Base-by-base conservation (phyloP, 2,113 vertebrate species). In the Circaetus gallicus region DNA sequence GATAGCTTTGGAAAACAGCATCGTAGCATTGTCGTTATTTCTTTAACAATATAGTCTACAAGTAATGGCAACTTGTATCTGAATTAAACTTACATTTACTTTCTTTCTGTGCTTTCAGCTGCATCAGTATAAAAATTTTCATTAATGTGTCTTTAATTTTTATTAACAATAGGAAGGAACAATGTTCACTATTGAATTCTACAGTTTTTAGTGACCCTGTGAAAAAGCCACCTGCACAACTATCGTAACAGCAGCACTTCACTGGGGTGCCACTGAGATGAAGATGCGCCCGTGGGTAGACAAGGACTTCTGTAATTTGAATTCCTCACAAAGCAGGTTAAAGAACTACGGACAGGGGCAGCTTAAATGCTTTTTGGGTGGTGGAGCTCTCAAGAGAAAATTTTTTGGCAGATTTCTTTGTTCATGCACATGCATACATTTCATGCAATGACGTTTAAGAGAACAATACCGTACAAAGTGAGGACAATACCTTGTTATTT, bases 201-300 rank as follows among this genome's bases (percentile, higher is more conserved):
- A 70, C 42, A 72, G 38, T 52, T 82, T 49, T 69, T 47, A 79
- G 22, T 24, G 38, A 94, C 22, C 22, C 18, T 31, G 22, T 87
- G 31, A 80, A 79, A 79, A 83, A 82, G 52, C 21, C 25, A 86
- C 29, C 42, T 36, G 13, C 25, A 52, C 29, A 47, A 29, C 36
- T 59, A 34, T 8, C 0, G 0, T n/a, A 79, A 65, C 24, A 49
- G 40, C 66, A 55, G 45, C 47, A n/a, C 45, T 55, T 59, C 20
- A 32, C 29, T 38, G 10, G 5, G 11, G n/a, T 80, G 62, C 49
- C 66, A 63, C 38, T 20, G 32, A 45, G 40, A 59, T 28, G n/a
- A 81, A 66, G 52, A 71, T 1, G 6, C 16, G 40, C 26, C 28
- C 0, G 0, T 21, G 5, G 32, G 38, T 7, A 67, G 40, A 89